phyloP scores from a whole-genome alignment of 2,797 vertebrate genomes.

The Poecilia gillii region DNA sequence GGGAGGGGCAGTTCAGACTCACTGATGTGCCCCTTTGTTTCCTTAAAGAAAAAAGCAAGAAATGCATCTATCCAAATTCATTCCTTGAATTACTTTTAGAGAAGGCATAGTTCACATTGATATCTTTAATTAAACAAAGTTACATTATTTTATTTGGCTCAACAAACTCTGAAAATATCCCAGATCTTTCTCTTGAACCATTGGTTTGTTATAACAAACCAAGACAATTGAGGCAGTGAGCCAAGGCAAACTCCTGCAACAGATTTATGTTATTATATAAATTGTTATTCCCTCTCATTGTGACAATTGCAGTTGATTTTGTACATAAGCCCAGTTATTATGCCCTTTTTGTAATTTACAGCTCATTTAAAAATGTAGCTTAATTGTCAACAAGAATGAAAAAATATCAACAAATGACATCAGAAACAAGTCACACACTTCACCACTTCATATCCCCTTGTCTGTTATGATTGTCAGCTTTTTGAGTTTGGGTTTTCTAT shows the following conservation, averaged over 20 bases:
- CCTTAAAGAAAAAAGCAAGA: constrained; percentile 42
- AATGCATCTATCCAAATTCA: constrained; percentile 47
- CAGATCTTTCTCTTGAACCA: background rate
- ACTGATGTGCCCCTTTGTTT: constrained; percentile 55
- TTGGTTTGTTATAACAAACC: background rate
- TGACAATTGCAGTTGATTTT: background rate
- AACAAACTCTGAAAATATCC: background rate
- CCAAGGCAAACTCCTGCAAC: background rate
- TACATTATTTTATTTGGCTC: background rate
- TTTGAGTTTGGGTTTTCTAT: background rate
- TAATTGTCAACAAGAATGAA: background rate
- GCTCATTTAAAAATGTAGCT: background rate
- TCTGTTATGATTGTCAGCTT: background rate
- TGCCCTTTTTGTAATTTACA: background rate
- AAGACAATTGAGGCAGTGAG: background rate
- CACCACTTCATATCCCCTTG: background rate
- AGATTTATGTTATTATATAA: background rate
- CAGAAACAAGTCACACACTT: background rate
- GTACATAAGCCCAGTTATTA: background rate
- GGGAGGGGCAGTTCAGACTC: constrained; percentile 63
- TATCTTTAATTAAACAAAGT: background rate
- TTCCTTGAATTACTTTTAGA: constrained; percentile 3
- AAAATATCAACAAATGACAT: background rate
- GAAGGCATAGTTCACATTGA: background rate
- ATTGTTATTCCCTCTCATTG: background rate